Evolutionary conservation across 2,888 invertebrate genomes (phyloP).

Genomic region (Hypercompe scribonia): DNA sequence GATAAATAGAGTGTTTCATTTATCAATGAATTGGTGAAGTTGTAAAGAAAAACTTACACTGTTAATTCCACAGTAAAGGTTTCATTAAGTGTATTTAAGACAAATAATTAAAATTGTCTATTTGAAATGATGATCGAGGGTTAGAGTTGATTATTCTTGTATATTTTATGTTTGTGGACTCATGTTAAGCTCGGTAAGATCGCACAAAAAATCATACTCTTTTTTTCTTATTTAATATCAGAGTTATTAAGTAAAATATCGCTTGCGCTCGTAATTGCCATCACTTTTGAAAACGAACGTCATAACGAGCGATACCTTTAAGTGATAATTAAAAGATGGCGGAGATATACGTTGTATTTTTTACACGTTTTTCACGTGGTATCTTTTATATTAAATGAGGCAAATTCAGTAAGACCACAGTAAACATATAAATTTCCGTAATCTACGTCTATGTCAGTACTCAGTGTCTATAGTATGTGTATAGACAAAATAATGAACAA

Average conservation of each 20-base stretch:
- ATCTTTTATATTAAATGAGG: too few species aligned
- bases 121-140: background rate
- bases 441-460: too few species aligned
- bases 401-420: too few species aligned
- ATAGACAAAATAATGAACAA: too few species aligned
- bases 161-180: background rate
- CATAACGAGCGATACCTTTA: slow-evolving; percentile 42
- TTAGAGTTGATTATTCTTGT: background rate
- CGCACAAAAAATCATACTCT: background rate
- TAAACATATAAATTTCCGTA: too few species aligned
- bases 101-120: background rate
- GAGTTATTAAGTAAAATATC: background rate
- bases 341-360: slow-evolving; percentile 31
- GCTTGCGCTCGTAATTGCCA: slow-evolving; percentile 9
- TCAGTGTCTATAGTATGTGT: too few species aligned
- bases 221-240: background rate
- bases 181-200: background rate
- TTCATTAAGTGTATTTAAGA: background rate
- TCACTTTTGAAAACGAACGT: slow-evolving; percentile 27
- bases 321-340: slow-evolving; percentile 48
- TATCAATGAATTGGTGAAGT: too few species aligned
- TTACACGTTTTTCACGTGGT: too few species aligned
- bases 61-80: background rate
- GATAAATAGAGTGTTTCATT: too few species aligned
- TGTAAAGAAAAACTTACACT: too few species aligned